Evolutionary conservation across 1,140 invertebrate species (phyloP), one percentile per base, ranked within the genome.

Genomic region (Micrasema longulum): DNA sequence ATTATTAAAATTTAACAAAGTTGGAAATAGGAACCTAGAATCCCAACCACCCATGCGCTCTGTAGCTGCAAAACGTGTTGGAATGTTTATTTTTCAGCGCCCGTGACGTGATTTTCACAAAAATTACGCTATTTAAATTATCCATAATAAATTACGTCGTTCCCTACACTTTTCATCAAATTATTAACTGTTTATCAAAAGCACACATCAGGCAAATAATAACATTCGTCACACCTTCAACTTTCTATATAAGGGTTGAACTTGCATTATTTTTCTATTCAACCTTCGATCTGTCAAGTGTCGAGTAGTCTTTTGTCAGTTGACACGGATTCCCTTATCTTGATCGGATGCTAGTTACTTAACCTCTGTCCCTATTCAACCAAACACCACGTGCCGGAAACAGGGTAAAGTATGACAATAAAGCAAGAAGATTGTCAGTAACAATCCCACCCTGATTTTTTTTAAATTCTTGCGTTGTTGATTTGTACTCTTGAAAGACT

Each of bases 271-370:
- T n/a, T n/a, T n/a, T n/a, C n/a, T n/a, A n/a, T n/a, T n/a, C n/a
- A n/a, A n/a, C n/a, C n/a, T n/a, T n/a, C n/a, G n/a, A n/a, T n/a
- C n/a, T n/a, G n/a, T 57, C 53, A 57, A 35, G 53, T 57, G 53
- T 35, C n/a, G 31, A 26, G 12, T 35, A 36, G 53, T 16, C 9
- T 12, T 14, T 48, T 64, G 62, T 48, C 62, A 45, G 22, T 47
- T 45, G 18, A 64, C 62, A 64, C 38, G 62, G 10, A 5, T 26
- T 26, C 26, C 14, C 22, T 26, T 64, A 47, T 64, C 45, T 23
- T n/a, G 53, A 57, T 57, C 6, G 53, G 31, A 31, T 35, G 53
- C 31, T 14, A 57, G 53, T 14, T 57, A n/a, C 53, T n/a, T n/a
- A 20, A n/a, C 53, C 16, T 57, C n/a, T 14, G 26, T 14, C n/a